These are phyloP conservation scores for Drosophila pseudoobscura DNA, from an alignment of 1,140 invertebrate species.

Conservation along the genomic window DNA sequence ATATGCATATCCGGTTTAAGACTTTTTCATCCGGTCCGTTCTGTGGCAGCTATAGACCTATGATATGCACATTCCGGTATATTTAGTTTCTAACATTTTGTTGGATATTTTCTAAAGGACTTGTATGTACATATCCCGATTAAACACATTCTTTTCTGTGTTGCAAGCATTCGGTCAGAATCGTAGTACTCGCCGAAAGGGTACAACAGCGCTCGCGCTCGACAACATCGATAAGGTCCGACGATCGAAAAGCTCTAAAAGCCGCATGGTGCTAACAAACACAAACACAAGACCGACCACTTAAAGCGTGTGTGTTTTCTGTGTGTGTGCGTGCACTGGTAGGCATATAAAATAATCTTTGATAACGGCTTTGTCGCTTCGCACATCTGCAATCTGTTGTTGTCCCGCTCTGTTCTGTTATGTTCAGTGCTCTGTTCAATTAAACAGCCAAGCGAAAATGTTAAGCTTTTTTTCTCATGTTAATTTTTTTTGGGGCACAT, in stretches of 20 bases:
- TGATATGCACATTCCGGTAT: too few species aligned
- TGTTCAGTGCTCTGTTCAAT: background rate
- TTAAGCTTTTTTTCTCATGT: background rate
- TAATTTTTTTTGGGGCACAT: background rate
- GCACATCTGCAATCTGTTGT: constrained; percentile 57
- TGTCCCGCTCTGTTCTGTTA: constrained; percentile 20
- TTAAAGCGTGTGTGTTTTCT: background rate
- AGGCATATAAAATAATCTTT: constrained; percentile 58
- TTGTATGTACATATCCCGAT: too few species aligned
- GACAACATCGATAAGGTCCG: constrained; percentile 39
- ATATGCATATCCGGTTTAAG: too few species aligned
- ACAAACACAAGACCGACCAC: too few species aligned
- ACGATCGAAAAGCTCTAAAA: constrained; percentile 1
- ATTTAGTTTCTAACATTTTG: too few species aligned
- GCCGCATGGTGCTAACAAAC: constrained; percentile 2
- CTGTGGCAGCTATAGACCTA: too few species aligned
- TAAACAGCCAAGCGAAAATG: constrained; percentile 29
- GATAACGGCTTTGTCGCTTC: constrained; percentile 66
- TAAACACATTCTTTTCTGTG: too few species aligned
- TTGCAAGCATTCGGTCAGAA: too few species aligned
- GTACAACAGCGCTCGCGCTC: too few species aligned
- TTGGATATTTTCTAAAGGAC: too few species aligned
- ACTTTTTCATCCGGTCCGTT: too few species aligned
- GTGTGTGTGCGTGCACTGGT: constrained; percentile 5
- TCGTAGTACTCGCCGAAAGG: too few species aligned